Percentiles rank a stretch among this genome's conserved stretches.
Conservation (phyloP, 2,797 vertebrate species). For the Sebastes elongatus region DNA sequence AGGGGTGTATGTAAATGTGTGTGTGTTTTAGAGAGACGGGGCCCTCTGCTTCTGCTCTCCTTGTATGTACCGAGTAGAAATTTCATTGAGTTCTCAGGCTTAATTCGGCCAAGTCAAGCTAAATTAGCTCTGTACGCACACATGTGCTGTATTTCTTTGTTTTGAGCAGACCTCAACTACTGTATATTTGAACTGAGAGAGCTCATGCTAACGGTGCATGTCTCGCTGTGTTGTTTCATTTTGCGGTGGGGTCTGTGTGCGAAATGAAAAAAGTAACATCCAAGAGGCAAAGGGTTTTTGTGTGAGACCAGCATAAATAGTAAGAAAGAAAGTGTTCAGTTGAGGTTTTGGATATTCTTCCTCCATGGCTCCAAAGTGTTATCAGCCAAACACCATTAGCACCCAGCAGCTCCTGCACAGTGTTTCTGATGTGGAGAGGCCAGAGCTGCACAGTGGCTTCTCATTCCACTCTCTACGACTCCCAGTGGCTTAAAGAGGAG, state of each 20-base stretch:
- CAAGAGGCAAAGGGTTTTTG: neutral
- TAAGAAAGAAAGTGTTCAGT: slow-evolving; percentile 7
- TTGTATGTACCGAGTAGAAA: slow-evolving; percentile 42
- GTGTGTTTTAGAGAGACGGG: slow-evolving; percentile 51
- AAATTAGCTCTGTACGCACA: slow-evolving; percentile 50
- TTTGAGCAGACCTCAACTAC: slow-evolving; percentile 33
- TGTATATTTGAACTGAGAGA: slow-evolving; percentile 45
- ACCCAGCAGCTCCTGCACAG: slow-evolving; percentile 30
- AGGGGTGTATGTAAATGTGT: slow-evolving; percentile 40
- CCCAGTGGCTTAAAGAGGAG: slow-evolving; percentile 52
- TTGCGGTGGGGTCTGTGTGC: neutral
- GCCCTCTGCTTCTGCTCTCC: slow-evolving; percentile 46
- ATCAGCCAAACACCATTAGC: slow-evolving; percentile 59
- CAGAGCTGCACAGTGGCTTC: slow-evolving; percentile 59
- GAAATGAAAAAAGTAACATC: slow-evolving; percentile 3
- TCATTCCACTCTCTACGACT: slow-evolving; percentile 49
- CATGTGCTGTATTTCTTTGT: slow-evolving; percentile 53
- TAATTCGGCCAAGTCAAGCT: slow-evolving; percentile 57
- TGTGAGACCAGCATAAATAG: slow-evolving; percentile 3
- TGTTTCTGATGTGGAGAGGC: slow-evolving; percentile 36
- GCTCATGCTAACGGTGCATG: slow-evolving; percentile 3
- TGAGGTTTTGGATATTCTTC: slow-evolving; percentile 41
- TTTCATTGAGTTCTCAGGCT: slow-evolving; percentile 58
- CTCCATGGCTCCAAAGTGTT: slow-evolving; percentile 36
- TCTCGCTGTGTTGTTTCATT: slow-evolving; percentile 23